Conservation (phyloP, 2,888 invertebrate genomes). For the Leistus spinibarbis region DNA sequence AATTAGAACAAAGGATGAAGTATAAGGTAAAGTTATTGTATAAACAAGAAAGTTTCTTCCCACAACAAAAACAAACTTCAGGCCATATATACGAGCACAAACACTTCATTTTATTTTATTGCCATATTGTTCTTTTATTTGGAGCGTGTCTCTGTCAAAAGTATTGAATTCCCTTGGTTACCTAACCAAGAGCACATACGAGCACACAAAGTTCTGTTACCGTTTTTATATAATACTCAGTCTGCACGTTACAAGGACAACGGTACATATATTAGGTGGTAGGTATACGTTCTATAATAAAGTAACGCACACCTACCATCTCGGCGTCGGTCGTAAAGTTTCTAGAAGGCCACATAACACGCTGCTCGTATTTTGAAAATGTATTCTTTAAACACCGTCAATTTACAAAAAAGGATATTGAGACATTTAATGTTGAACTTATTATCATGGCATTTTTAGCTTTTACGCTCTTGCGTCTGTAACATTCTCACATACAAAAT, state of each 20-base stretch:
- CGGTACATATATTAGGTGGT: neutral
- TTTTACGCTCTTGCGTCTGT: too few species aligned
- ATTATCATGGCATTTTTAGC: too few species aligned
- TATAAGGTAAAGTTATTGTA: neutral
- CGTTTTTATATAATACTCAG: constrained; percentile 3
- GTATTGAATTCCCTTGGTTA: constrained; percentile 32
- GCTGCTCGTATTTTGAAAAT: constrained; percentile 11
- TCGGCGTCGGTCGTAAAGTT: constrained; percentile 19
- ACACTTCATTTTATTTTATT: neutral
- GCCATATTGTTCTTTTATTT: neutral
- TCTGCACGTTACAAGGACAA: neutral
- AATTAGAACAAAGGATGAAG: neutral
- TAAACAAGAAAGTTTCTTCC: neutral
- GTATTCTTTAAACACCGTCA: constrained; percentile 15
- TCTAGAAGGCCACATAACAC: constrained; percentile 28
- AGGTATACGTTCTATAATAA: constrained; percentile 15
- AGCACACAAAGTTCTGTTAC: constrained; percentile 22
- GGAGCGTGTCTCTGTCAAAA: constrained; percentile 11
- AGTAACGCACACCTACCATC: constrained; percentile 7
- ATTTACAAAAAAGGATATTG: neutral
- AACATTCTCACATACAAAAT: too few species aligned
- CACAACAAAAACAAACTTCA: neutral
- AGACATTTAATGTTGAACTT: too few species aligned
- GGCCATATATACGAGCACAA: neutral
- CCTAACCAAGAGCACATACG: constrained; percentile 10